Evolutionary conservation across 2,797 vertebrate species (phyloP), one percentile per base, ranked within the genome.

Genomic region (Poecilia velifera): DNA sequence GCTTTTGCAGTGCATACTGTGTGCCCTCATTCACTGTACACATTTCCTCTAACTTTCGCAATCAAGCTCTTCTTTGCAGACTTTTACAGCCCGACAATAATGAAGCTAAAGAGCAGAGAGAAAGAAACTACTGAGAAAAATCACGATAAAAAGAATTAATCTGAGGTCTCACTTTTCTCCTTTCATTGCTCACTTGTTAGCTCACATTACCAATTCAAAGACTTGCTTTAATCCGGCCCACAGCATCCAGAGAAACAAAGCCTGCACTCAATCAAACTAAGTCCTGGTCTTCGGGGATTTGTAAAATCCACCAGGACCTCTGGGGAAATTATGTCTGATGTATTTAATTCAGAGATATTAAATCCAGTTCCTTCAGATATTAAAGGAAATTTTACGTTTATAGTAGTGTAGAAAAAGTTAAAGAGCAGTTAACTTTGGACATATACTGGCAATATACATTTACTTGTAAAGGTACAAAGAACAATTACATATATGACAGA

Each of bases 131-230:
- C 64, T 39, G 79, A 84, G 90, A 89, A 76, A 41, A 76, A 88
- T 91, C 83, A 49, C 0, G 81, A 89, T 86, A 64, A 91, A 90
- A 83, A 51, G 86, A 89, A 87, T 83, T 76, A 84, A 91, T 87
- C 77, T 73, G 82, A 87, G 80, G 87, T 88, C 91, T 93, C 87
- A 80, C 84, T 88, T 90, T 85, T 85, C 86, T 47, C 62, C 83
- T 91, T 92, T 89, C 83, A 84, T 83, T 77, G 41, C 82, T 83
- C 85, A 68, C 88, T 93, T 86, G 80, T 91, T 88, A 87, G 91
- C 86, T 94, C 85, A 36, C 82, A 90, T 93, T 88, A 93, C 92
- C 76, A 78, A 89, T 89, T 93, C 77, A 86, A 83, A 81, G 85
- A 82, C 70, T 74, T 82, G 88, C 70, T 76, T 84, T 91, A 90